Base-by-base conservation (phyloP, 2,797 vertebrate species). In the Rhabdophis nuchalis region DNA sequence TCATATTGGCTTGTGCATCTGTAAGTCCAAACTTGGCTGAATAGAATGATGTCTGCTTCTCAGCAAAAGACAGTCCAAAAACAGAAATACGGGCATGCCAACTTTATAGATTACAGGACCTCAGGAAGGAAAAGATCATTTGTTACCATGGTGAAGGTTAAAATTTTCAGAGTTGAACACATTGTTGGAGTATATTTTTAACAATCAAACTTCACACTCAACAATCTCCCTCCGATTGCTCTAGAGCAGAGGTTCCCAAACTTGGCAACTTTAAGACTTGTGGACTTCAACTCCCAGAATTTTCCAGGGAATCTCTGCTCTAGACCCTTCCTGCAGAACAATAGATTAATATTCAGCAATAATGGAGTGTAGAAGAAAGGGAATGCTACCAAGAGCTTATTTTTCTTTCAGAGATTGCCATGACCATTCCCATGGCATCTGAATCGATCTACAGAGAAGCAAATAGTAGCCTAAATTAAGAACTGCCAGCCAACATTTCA, bases 41-140 rank as follows among this genome's bases (percentile, higher is more conserved):
- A 93, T 92, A 93, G 94, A 94, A 92, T 93, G 32, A 64, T 94
- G 82, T 95, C 92, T 88, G 86, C 58, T 95, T 96, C 95, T 50
- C 94, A 94, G 36, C 89, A 77, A 92, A 92, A 13, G 2, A 89
- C 85, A 94, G 57, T 41, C 27, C 58, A n/a, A 68, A 68, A 68
- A 6, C 12, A 32, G 68, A 72, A 72, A 72, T 20, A 72, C 68
- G 20, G n/a, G 13, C n/a, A 36, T 72, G n/a, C n/a, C n/a, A 72
- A 12, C 12, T n/a, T 16, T 64, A n/a, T n/a, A 64, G 29, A 64
- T 64, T 68, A 7, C 61, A 68, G 61, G 13, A 3, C 14, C 36
- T 36, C 2, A 1, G 64, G 7, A 72, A 36, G 68, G 16, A 72
- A 36, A 72, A 7, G n/a, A 18, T 36, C 32, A 36, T 72, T 36